phyloP scores from a whole-genome alignment of 2,888 invertebrate species.

The Drosophila algonquin region DNA sequence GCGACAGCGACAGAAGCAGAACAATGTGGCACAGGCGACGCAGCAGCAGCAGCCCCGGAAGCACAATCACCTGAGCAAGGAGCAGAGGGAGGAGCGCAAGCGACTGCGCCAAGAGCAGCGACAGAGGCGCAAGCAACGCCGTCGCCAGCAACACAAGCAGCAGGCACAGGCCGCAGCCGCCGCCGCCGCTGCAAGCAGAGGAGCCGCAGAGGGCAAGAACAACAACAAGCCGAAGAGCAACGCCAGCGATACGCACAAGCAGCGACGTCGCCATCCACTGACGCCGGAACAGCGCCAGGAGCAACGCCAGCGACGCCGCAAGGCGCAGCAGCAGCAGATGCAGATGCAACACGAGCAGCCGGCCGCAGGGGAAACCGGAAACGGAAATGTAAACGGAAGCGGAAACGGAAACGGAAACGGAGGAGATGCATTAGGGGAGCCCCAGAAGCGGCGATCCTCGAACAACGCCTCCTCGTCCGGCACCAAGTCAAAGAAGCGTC shows the following conservation, averaged over 20 bases:
- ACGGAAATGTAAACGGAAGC: neutral
- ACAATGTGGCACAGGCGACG: constrained; percentile 50
- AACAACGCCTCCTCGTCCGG: constrained; percentile 51
- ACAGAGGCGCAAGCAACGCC: constrained; percentile 72
- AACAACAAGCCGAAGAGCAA: constrained; percentile 36
- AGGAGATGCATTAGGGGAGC: constrained; percentile 23
- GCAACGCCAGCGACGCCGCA: constrained; percentile 53
- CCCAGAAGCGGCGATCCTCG: constrained; percentile 60
- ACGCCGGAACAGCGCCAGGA: constrained; percentile 48
- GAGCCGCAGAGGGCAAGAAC: constrained; percentile 12
- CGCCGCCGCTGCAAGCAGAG: neutral
- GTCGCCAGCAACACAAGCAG: constrained; percentile 55
- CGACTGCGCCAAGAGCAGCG: constrained; percentile 68
- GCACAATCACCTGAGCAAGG: constrained; percentile 72
- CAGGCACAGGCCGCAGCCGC: constrained; percentile 11
- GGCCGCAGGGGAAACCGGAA: neutral
- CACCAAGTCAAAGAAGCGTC: constrained; percentile 54
- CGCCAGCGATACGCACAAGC: neutral
- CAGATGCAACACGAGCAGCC: constrained; percentile 69
- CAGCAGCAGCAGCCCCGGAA: constrained; percentile 52
- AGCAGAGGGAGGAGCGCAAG: constrained; percentile 78
- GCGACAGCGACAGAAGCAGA: constrained; percentile 56
- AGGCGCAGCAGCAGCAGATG: constrained; percentile 29
- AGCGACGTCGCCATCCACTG: constrained; percentile 48
- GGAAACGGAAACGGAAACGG: neutral